A percentile compares a stretch with the other conserved stretches of the same genome.
Evolutionary conservation across 2,113 vertebrate species (phyloP).

Genomic region (Takifugu bimaculatus): DNA sequence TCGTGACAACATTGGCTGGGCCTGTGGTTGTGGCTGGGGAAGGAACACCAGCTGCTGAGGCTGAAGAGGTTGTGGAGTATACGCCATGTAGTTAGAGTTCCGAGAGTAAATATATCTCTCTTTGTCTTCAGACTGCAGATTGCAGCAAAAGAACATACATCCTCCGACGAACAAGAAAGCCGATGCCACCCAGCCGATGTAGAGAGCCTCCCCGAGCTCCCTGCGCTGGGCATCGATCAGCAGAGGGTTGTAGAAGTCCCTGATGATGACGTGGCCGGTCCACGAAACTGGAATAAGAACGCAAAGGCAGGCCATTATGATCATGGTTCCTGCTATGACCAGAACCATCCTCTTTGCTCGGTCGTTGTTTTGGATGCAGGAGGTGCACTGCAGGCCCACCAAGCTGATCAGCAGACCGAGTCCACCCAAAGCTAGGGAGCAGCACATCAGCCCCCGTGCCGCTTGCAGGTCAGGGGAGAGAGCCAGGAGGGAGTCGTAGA

Average conservation of each 20-base stretch:
- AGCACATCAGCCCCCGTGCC: conserved; percentile 85
- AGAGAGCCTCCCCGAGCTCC: conserved; percentile 79
- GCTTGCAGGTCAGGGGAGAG: conserved; percentile 80
- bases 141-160: conserved; percentile 72
- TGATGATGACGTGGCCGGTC: conserved; percentile 76
- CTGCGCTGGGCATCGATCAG: conserved; percentile 74
- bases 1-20: conserved; percentile 52
- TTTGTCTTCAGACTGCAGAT: conserved; percentile 43
- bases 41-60: conserved; percentile 53
- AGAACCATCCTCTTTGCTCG: conserved; percentile 67
- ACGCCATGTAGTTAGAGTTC: conserved; percentile 51
- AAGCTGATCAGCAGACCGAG: conserved; percentile 77
- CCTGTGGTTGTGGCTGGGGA: conserved; percentile 30
- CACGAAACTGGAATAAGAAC: conserved; percentile 76
- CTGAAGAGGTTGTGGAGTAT: conserved; percentile 56
- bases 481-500: conserved; percentile 82
- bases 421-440: conserved; percentile 66
- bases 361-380: conserved; percentile 67
- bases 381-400: conserved; percentile 76
- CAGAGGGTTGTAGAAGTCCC: conserved; percentile 77
- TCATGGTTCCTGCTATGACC: conserved; percentile 66
- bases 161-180: conserved; percentile 73
- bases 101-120: conserved; percentile 56
- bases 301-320: conserved; percentile 67
- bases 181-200: conserved; percentile 76